These are phyloP conservation scores for Sparus aurata DNA, from an alignment of 2,797 vertebrate genomes.

Conservation along the genomic window DNA sequence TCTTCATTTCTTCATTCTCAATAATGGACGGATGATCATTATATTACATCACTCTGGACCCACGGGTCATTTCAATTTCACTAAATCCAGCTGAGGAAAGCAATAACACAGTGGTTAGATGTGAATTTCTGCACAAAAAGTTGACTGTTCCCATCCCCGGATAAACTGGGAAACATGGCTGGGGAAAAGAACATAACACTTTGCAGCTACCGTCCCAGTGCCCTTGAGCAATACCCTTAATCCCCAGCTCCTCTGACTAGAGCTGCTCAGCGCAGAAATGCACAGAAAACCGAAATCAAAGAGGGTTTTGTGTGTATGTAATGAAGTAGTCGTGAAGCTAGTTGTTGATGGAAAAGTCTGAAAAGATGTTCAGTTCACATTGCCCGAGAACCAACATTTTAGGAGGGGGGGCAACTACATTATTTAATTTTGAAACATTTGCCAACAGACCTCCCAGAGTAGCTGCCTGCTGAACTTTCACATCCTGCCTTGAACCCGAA, in stretches of 20 bases:
- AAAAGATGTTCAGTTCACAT: slow-evolving; percentile 12
- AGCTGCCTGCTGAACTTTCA: slow-evolving; percentile 63
- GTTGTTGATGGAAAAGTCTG: slow-evolving; percentile 17
- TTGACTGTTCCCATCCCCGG: slow-evolving; percentile 20
- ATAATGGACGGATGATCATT: slow-evolving; percentile 40
- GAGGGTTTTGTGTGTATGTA: background rate
- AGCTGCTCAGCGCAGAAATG: slow-evolving; percentile 21
- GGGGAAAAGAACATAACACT: slow-evolving; percentile 33
- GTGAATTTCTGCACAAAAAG: slow-evolving; percentile 37
- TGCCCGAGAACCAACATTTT: slow-evolving; percentile 12
- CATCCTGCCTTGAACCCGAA: slow-evolving; percentile 78
- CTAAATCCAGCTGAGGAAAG: slow-evolving; percentile 49
- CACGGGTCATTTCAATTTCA: slow-evolving; percentile 52
- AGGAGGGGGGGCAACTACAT: background rate
- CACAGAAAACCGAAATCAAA: slow-evolving; percentile 23
- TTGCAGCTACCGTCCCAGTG: slow-evolving; percentile 45
- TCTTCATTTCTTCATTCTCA: slow-evolving; percentile 37
- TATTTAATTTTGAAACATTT: slow-evolving; percentile 37
- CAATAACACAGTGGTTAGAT: slow-evolving; percentile 32
- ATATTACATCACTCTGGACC: slow-evolving; percentile 59
- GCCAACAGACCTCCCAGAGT: slow-evolving; percentile 68
- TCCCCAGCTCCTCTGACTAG: slow-evolving; percentile 16
- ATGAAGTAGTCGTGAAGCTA: slow-evolving; percentile 6
- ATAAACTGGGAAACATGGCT: slow-evolving; percentile 38
- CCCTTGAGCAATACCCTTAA: slow-evolving; percentile 43